Evolutionary conservation across 2,888 invertebrate genomes (phyloP), one percentile per base, ranked within the genome.

Genomic region (Synergus umbraculus): DNA sequence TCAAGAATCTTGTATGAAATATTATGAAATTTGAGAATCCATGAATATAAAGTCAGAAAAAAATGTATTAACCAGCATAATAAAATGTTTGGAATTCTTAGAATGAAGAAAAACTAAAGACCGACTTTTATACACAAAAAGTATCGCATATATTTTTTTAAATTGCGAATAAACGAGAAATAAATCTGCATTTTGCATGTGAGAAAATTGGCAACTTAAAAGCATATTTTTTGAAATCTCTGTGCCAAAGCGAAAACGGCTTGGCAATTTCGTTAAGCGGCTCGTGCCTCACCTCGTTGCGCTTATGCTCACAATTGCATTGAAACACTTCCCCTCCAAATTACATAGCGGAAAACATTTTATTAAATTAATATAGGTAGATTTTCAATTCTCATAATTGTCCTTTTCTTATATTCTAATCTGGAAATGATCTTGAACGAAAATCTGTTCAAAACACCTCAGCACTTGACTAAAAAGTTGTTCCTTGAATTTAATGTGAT

Each of bases 1-100:
- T 29, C 29, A 49, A 37, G 37, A 49, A 73, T 73, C 37, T 73
- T 54, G 37, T 54, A 54, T 73, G n/a, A 46, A n/a, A 54, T 73
- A n/a, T 29, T 54, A 37, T 3, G 5, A 54, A 49, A 49, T 73
- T 18, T 29, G 3, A 49, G 10, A 69, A 13, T 69, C 46, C 67
- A 54, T n/a, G 0, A n/a, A 60, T 22, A 60, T 0, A 22, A 22
- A 60, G 22, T 8, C 8, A n/a, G n/a, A 15, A 1, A 60, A 60
- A 22, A 60, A 8, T 22, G 10, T 0, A 12, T 60, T 60, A n/a
- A 22, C 10, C 0, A 12, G 4, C 0, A 12, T 22, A 10, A 60
- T 60, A 22, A 22, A 9, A 10, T 22, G 0, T 60, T 22, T 10
- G 22, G 12, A 10, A 60, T 10, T 22, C 22, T 4, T 60, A 12